Evolutionary conservation across 53 echinoderm and acorn worm species (phyloP), one percentile per base, ranked within the genome.

Genomic region (Pentamera pediparva): DNA sequence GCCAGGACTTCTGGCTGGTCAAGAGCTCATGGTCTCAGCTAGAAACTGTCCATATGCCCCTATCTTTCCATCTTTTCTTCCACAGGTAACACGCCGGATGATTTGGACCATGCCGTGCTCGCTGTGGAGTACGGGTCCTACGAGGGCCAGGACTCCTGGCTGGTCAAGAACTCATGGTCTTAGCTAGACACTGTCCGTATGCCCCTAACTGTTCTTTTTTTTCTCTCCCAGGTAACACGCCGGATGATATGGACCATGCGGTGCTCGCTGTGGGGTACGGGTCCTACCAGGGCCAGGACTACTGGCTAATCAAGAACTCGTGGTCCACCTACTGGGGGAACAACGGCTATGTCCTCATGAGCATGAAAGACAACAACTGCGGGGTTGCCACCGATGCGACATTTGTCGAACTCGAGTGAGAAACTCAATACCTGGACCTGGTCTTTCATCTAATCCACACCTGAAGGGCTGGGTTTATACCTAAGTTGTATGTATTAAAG

Each of bases 11-110:
- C 83, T 89, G 87, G 87, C 50, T 94, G 32, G 62, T 87, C 76
- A 94, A 90, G 83, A 95, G 87, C 76, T 95, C 95, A 48, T 95
- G 95, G 95, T 95, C 95, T 10, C n/a, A n/a, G n/a, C n/a, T n/a
- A n/a, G n/a, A n/a, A n/a, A n/a, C n/a, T n/a, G n/a, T n/a, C n/a
- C n/a, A n/a, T n/a, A n/a, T n/a, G n/a, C n/a, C n/a, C n/a, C n/a
- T n/a, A n/a, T n/a, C n/a, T n/a, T n/a, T n/a, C n/a, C n/a, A n/a
- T n/a, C n/a, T n/a, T n/a, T n/a, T 55, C 33, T 61, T 28, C 49
- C 58, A 21, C 73, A 90, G 90, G 86, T 6, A 89, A 89, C 63
- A 86, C 74, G 9, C 59, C 81, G 12, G 84, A 84, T 33, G 74
- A 89, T 29, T 70, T 89, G 0, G 90, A 90, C 53, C 94, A 94